Base-by-base conservation (phyloP, 1,140 invertebrate genomes). In the Zaprionus kolodkinae region DNA sequence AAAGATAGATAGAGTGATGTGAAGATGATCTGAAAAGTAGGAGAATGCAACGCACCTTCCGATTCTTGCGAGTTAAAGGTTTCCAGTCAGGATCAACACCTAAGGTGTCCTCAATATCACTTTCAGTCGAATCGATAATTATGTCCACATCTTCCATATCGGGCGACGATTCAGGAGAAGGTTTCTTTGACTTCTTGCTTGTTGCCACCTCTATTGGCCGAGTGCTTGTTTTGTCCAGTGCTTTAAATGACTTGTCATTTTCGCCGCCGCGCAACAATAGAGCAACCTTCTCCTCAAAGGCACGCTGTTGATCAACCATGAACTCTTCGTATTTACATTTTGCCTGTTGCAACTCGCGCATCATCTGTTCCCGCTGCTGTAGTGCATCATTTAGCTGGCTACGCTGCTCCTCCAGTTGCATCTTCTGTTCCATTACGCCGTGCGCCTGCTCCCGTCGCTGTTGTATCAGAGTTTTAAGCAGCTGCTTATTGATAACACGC, bases 51-150 rank as follows among this genome's bases (percentile, higher is more conserved):
- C 45, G 45, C 1, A 50, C 45, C 45, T 2, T 50, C 9, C 45
- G 52, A 3, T 15, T 48, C 56, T 10, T 45, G 50, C 11, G 9
- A 4, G 5, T 11, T 11, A 12, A 13, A 3, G 77, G 77, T 10
- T 59, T 92, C 96, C 96, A 96, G 83, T 96, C 96, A 0, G 96
- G 95, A 92, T 96, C 95, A 45, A 94, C 94, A 3, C 93, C 68
- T 1, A 9, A 3, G 13, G 94, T 91, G 65, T 95, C 94, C 12
- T 94, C 91, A n/a, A 85, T 91, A 13, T 93, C 91, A 35, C 92
- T 92, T 5, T 94, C 93, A 25, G 15, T 3, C 45, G 45, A 45
- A 30, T 30, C 27, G 27, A 30, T 6, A 30, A 21, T 21, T 1
- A 21, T 21, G 2, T 21, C 2, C 21, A 2, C 27, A 30, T 5